Conservation (phyloP, 2,888 invertebrate species). For the Drosophila nr. perissopoda region DNA sequence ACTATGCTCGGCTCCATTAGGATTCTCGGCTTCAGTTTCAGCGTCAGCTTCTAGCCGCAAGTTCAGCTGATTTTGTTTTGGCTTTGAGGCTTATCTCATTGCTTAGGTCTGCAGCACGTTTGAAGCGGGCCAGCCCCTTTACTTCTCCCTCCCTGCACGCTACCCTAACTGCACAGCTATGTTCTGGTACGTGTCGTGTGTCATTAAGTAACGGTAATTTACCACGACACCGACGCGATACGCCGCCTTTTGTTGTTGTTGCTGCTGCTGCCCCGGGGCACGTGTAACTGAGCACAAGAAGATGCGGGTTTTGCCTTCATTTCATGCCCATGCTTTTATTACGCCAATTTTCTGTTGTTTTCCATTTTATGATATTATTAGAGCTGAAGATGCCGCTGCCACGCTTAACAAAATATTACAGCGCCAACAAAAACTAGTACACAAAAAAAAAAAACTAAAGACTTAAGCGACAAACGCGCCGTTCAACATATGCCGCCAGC, state of each 20-base stretch:
- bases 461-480: conserved; percentile 59
- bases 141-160: not conserved
- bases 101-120: conserved; percentile 51
- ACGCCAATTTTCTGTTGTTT: conserved; percentile 56
- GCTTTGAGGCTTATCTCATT: conserved; percentile 46
- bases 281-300: conserved; percentile 20
- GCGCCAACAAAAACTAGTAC: conserved; percentile 3
- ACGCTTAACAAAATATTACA: not conserved
- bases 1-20: conserved; percentile 45
- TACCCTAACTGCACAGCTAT: conserved; percentile 4
- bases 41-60: conserved; percentile 31
- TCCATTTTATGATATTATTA: conserved; percentile 52
- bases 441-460: conserved; percentile 36
- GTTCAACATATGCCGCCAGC: conserved; percentile 6
- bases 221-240: conserved; percentile 57
- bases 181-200: conserved; percentile 64
- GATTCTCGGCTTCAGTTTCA: conserved; percentile 31
- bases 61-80: conserved; percentile 7
- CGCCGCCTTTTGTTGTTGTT: conserved; percentile 22
- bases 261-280: not conserved
- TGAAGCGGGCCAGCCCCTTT: conserved; percentile 35
- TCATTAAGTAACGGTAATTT: conserved; percentile 71
- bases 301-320: conserved; percentile 54
- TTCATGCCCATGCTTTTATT: conserved; percentile 56
- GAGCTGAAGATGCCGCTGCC: conserved; percentile 17